These are phyloP conservation scores for Macroglossus sobrinus DNA, from an alignment of 2,113 vertebrate genomes.

Conservation along the genomic window DNA sequence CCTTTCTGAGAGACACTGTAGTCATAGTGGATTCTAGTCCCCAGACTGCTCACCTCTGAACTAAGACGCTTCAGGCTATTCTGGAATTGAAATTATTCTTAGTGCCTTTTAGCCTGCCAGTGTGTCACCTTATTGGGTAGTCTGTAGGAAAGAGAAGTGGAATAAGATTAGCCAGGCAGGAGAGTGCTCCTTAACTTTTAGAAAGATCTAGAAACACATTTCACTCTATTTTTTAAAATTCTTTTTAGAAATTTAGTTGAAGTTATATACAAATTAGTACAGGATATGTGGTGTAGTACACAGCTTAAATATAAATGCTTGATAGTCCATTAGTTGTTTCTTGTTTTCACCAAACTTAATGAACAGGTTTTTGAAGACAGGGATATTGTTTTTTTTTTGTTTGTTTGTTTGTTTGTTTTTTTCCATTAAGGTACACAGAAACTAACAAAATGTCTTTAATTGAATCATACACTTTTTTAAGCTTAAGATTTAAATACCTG, in stretches of 20 bases:
- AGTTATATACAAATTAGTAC: not conserved
- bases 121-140: not conserved
- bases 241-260: not conserved
- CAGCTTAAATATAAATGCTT: not conserved
- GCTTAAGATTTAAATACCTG: not conserved
- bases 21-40: not conserved
- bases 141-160: not conserved
- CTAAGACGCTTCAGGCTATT: not conserved
- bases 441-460: not conserved
- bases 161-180: not conserved
- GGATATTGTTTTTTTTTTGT: not conserved
- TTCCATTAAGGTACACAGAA: not conserved
- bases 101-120: not conserved
- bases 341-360: not conserved
- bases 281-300: not conserved
- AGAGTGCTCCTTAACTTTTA: not conserved
- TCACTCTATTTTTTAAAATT: not conserved
- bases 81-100: slow-evolving; percentile 17
- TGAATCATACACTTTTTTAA: not conserved
- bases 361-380: not conserved
- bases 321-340: not conserved
- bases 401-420: too few relatives aligned
- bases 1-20: not conserved
- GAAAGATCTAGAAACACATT: not conserved
- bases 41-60: not conserved